Conservation (phyloP, 2,888 invertebrate species). For the Ryuthela nishihirai region DNA sequence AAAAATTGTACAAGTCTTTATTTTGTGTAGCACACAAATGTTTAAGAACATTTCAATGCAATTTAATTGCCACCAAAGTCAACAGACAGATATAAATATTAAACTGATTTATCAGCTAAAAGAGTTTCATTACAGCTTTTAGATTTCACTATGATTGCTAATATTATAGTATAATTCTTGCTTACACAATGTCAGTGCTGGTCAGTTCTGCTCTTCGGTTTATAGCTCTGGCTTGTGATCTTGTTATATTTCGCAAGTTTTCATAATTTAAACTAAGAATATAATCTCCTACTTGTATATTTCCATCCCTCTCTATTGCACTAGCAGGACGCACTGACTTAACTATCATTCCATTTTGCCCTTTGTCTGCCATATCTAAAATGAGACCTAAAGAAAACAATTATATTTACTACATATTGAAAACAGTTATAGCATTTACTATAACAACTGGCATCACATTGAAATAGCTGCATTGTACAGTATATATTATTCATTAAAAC, state of each 20-base stretch:
- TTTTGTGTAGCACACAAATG: too few species aligned
- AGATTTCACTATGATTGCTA: too few species aligned
- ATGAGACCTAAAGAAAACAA: constrained; percentile 54
- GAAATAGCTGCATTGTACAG: too few species aligned
- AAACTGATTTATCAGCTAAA: too few species aligned
- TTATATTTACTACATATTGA: background rate
- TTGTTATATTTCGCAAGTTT: constrained; percentile 58
- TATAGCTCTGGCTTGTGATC: constrained; percentile 60
- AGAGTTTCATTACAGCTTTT: too few species aligned
- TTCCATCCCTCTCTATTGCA: constrained; percentile 58
- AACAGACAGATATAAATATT: too few species aligned
- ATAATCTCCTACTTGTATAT: constrained; percentile 59
- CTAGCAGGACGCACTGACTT: constrained; percentile 55
- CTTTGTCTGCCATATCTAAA: constrained; percentile 59
- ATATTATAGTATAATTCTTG: background rate
- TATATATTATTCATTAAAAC: too few species aligned
- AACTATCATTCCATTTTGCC: constrained; percentile 59
- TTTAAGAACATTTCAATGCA: too few species aligned
- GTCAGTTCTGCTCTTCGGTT: constrained; percentile 58
- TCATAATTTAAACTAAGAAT: constrained; percentile 60
- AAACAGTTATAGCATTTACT: too few species aligned
- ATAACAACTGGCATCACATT: too few species aligned
- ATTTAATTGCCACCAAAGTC: too few species aligned
- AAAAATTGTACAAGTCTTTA: too few species aligned
- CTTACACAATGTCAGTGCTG: constrained; percentile 59